These are phyloP conservation scores for Oreochromis grahami DNA, from an alignment of 2,797 vertebrate species.

Conservation along the genomic window DNA sequence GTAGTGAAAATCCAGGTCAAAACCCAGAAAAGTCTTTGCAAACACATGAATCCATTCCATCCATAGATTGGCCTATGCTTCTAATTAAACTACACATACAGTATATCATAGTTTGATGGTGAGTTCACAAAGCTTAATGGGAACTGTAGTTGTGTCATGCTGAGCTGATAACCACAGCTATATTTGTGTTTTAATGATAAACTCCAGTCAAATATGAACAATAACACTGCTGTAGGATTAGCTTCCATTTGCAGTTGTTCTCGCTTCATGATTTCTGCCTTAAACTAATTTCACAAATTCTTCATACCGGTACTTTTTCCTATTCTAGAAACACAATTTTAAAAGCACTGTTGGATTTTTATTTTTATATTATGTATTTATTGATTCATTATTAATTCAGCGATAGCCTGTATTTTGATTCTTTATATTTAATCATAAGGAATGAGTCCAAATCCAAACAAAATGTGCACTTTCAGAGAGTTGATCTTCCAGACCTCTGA, in stretches of 20 bases:
- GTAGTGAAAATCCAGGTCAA: not conserved
- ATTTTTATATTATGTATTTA: not conserved
- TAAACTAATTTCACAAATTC: not conserved
- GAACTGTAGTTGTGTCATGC: not conserved
- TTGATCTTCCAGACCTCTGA: not conserved
- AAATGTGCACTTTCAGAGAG: not conserved
- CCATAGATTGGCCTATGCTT: not conserved
- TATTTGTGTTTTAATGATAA: not conserved
- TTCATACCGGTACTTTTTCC: not conserved
- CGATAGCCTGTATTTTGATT: not conserved
- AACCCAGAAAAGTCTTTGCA: not conserved
- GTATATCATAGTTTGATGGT: not conserved
- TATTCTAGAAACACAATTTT: not conserved
- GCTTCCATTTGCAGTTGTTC: not conserved
- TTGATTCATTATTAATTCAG: not conserved
- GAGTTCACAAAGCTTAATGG: not conserved
- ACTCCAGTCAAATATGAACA: not conserved
- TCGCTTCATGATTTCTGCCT: not conserved
- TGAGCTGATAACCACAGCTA: not conserved
- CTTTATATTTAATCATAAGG: not conserved
- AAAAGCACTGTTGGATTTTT: not conserved
- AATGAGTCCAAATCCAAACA: not conserved
- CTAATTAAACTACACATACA: not conserved
- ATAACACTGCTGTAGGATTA: not conserved
- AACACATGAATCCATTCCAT: not conserved